phyloP scores from a whole-genome alignment of 2,113 vertebrate species.

The Cettia cetti region DNA sequence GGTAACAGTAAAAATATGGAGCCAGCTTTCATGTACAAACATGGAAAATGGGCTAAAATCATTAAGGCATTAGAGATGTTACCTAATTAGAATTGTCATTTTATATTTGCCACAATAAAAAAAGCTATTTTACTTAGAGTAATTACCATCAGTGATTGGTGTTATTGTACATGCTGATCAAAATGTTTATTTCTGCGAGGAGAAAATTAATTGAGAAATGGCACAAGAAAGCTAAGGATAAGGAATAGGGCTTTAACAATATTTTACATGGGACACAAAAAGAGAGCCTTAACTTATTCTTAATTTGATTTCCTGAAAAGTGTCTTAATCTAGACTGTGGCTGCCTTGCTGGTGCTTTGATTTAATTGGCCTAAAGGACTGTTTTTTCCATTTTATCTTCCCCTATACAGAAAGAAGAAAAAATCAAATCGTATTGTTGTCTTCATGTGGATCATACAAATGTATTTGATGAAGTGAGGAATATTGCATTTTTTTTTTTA shows the following conservation, averaged over 20 bases:
- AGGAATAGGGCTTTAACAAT: neutral
- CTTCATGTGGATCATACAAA: neutral
- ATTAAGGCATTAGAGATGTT: constrained; percentile 3
- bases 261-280: neutral
- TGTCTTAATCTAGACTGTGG: neutral
- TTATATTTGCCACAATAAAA: constrained; percentile 40
- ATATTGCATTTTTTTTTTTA: neutral
- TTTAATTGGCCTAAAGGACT: neutral
- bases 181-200: constrained; percentile 25
- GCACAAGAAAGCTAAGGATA: neutral
- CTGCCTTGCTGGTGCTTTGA: neutral
- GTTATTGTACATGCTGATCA: constrained; percentile 24
- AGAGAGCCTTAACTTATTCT: neutral
- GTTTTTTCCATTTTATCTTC: neutral
- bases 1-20: constrained; percentile 23
- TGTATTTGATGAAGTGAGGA: neutral
- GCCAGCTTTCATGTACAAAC: constrained; percentile 21
- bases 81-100: constrained; percentile 43
- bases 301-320: neutral
- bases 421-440: neutral
- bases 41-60: constrained; percentile 25
- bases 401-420: neutral
- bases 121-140: constrained; percentile 10
- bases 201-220: neutral
- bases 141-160: constrained; percentile 17